Percentiles rank a stretch among this genome's conserved stretches.
Conservation (phyloP, 2,113 vertebrate genomes). For the Anser cygnoides region DNA sequence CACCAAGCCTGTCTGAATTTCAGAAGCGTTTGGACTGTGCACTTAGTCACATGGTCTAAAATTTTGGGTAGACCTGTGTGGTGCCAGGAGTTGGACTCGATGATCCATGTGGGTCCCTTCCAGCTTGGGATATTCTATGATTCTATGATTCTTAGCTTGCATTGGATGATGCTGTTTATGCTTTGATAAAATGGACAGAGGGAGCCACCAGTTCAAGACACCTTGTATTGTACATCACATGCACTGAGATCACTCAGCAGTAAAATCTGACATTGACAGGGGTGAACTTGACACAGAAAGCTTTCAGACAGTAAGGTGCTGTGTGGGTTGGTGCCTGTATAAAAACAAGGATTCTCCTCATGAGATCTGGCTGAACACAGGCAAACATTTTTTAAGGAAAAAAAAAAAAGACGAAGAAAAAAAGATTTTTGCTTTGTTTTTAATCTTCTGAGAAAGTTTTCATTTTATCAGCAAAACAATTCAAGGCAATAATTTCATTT, state of each 20-base stretch:
- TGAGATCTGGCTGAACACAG: neutral
- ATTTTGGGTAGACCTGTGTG: too few relatives aligned
- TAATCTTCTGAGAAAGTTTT: neutral
- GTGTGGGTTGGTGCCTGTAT: neutral
- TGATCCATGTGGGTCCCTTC: too few relatives aligned
- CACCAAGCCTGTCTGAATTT: too few relatives aligned
- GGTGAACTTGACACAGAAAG: neutral
- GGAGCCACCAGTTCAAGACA: neutral
- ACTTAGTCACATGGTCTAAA: too few relatives aligned
- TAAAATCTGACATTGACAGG: fast-evolving
- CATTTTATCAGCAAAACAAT: neutral
- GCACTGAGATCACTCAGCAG: neutral
- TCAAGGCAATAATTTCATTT: neutral
- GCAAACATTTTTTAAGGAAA: neutral
- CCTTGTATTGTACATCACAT: neutral
- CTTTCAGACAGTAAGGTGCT: neutral
- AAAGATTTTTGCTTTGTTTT: neutral
- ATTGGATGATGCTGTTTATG: neutral
- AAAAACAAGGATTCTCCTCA: neutral
- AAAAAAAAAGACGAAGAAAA: too few relatives aligned
- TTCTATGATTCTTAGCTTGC: too few relatives aligned
- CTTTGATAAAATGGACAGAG: neutral
- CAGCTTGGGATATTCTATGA: too few relatives aligned
- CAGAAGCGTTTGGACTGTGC: too few relatives aligned
- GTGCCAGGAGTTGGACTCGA: too few relatives aligned